Conservation (phyloP, 1,140 invertebrate genomes). For the Neodiprion fabricii region DNA sequence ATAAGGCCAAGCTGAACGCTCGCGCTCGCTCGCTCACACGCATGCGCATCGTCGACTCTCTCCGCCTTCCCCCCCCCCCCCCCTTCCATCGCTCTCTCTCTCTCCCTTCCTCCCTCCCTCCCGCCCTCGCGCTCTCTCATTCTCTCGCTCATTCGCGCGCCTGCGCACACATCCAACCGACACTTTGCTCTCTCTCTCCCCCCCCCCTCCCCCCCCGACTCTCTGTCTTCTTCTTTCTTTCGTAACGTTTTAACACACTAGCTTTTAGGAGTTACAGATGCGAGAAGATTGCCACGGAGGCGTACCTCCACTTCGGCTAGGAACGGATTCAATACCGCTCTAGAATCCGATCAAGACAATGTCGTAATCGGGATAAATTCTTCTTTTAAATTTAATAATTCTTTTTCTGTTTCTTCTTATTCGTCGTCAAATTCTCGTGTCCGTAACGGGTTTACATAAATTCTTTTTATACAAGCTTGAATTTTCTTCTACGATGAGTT, state of each 20-base stretch:
- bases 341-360: conserved; percentile 10
- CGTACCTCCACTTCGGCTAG: background rate
- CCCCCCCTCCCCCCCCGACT: background rate
- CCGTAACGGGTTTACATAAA: no score
- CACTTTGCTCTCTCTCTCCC: conserved; percentile 13
- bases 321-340: background rate
- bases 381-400: no score
- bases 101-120: conserved; percentile 28
- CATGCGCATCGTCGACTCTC: no score
- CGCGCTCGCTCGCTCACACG: no score
- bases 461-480: no score
- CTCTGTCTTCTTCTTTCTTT: conserved; percentile 1
- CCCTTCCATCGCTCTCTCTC: conserved; percentile 25
- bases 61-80: no score
- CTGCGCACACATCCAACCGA: background rate
- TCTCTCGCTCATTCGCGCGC: background rate
- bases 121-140: conserved; percentile 20
- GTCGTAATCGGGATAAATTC: background rate
- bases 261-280: conserved; percentile 24
- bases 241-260: conserved; percentile 38
- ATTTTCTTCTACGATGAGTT: no score
- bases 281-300: conserved; percentile 27
- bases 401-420: background rate
- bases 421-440: background rate
- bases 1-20: no score